Evolutionary conservation across 2,797 vertebrate species (phyloP).

Genomic region (Myioborus miniatus): DNA sequence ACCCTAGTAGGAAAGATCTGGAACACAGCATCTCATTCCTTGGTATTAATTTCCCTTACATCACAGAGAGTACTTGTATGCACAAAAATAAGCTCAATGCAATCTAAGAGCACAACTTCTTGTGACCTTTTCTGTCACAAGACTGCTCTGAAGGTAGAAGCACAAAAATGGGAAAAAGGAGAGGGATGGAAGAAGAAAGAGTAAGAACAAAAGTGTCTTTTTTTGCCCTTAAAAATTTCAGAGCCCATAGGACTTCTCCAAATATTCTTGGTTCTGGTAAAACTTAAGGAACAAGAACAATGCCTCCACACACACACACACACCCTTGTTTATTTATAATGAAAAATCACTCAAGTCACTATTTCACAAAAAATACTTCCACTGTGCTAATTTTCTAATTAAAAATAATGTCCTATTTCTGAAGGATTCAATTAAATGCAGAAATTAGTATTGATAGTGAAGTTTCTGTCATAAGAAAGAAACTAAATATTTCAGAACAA

Average conservation of each 20-base stretch:
- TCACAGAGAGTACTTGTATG: neutral
- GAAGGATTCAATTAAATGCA: neutral
- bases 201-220: neutral
- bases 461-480: neutral
- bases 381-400: neutral
- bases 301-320: neutral
- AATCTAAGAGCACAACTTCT: neutral
- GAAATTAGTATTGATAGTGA: neutral
- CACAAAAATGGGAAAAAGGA: neutral
- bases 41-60: neutral
- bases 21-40: neutral
- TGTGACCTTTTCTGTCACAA: neutral
- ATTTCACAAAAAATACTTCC: neutral
- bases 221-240: neutral
- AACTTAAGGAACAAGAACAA: neutral
- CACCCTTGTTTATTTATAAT: fast-evolving
- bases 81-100: neutral
- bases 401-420: neutral
- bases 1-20: neutral
- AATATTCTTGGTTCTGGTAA: neutral
- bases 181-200: neutral
- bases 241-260: neutral
- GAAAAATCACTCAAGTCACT: neutral
- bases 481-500: neutral
- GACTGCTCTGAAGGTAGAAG: neutral